Conservation (phyloP, 2,888 invertebrate genomes). For the Harpagoxenus sublaevis region DNA sequence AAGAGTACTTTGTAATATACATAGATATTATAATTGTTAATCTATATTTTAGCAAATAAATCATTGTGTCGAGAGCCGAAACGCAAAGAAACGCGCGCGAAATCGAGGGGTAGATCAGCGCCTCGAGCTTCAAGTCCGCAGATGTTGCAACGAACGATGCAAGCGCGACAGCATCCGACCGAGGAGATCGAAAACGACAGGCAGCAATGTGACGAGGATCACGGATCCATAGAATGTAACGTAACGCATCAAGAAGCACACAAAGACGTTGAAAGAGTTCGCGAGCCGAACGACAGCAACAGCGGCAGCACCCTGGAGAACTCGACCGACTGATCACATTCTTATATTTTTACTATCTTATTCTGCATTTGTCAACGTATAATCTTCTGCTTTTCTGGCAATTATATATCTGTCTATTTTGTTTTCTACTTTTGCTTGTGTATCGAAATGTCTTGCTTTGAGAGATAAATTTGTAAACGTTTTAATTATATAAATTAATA, state of each 20-base stretch:
- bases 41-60: conserved; percentile 37
- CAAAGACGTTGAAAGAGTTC: conserved; percentile 32
- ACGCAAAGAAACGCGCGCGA: not conserved
- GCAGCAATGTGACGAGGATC: conserved; percentile 59
- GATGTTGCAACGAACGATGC: conserved; percentile 44
- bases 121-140: conserved; percentile 57
- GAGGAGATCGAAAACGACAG: conserved; percentile 40
- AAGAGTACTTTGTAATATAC: not conserved
- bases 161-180: conserved; percentile 26
- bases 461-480: conserved; percentile 16
- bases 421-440: conserved; percentile 8
- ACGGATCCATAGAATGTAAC: conserved; percentile 15
- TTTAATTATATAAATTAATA: conserved; percentile 6
- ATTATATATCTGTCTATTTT: conserved; percentile 6
- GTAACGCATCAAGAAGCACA: conserved; percentile 25
- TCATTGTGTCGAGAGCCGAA: conserved; percentile 17
- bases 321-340: conserved; percentile 2
- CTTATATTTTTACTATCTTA: not conserved
- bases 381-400: not conserved
- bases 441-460: not conserved
- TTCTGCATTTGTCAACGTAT: not conserved
- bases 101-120: conserved; percentile 41
- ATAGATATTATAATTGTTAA: not conserved
- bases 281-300: conserved; percentile 56
- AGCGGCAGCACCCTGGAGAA: conserved; percentile 62